A percentile compares a stretch with the other conserved stretches of the same genome.
Conservation (phyloP, 1,140 invertebrate species). For the Diabrotica undecimpunctata region DNA sequence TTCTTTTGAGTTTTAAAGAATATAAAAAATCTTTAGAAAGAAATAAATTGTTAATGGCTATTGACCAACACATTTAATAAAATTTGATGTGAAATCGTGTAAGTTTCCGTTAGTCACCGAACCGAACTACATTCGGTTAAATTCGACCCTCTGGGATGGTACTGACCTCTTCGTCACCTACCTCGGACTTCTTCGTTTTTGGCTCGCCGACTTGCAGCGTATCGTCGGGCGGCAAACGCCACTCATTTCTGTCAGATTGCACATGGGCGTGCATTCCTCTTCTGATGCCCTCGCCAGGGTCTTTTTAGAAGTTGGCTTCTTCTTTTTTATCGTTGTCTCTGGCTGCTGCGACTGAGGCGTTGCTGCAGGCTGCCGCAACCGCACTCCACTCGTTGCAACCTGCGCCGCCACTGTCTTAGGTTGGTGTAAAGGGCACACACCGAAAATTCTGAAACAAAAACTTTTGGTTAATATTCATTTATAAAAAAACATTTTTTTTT, state of each 20-base stretch:
- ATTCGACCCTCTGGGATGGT: constrained; percentile 29
- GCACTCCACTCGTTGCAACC: not conserved
- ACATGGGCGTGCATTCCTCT: constrained; percentile 77
- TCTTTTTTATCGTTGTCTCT: constrained; percentile 16
- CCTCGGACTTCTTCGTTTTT: constrained; percentile 72
- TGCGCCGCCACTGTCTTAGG: constrained; percentile 19
- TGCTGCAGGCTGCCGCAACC: not conserved
- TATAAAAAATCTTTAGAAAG: no score
- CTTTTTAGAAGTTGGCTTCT: constrained; percentile 30
- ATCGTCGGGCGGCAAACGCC: constrained; percentile 83
- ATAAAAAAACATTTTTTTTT: no score
- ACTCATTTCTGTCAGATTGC: constrained; percentile 76
- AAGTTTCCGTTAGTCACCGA: no score
- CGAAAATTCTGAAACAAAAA: not conserved
- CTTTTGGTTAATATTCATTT: no score
- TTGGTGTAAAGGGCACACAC: constrained; percentile 1
- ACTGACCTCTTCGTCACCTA: constrained; percentile 51
- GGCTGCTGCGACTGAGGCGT: constrained; percentile 28
- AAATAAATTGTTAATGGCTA: no score
- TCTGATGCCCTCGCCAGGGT: constrained; percentile 30
- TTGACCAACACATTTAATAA: no score
- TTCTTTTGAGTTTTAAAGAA: no score
- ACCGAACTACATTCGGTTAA: not conserved
- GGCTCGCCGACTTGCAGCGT: constrained; percentile 82
- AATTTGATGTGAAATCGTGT: no score